phyloP scores from a whole-genome alignment of 2,113 vertebrate species.

The Gymnocephalus cernua region DNA sequence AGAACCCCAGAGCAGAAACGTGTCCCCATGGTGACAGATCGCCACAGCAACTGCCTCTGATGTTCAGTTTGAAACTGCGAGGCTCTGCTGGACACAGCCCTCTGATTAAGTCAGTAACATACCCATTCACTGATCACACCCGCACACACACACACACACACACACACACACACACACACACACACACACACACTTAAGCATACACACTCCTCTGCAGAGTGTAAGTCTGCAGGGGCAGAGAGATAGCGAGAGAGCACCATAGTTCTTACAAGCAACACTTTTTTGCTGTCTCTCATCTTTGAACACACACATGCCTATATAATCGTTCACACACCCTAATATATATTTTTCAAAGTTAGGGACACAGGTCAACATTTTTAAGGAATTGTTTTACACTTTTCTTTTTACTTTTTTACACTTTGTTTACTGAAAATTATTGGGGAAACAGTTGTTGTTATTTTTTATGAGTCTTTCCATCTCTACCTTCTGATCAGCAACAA shows the following conservation, averaged over 20 bases:
- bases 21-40: slow-evolving; percentile 71
- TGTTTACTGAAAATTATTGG: neutral
- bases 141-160: neutral
- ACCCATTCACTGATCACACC: slow-evolving; percentile 25
- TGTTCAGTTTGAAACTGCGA: slow-evolving; percentile 49
- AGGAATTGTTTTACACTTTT: neutral
- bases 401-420: neutral
- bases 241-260: neutral
- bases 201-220: neutral
- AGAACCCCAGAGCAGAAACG: slow-evolving; percentile 45
- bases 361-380: neutral
- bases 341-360: neutral
- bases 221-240: neutral
- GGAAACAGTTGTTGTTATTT: neutral
- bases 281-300: slow-evolving; percentile 9
- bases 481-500: neutral
- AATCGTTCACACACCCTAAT: neutral
- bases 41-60: slow-evolving; percentile 67
- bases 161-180: neutral
- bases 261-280: neutral
- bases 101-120: slow-evolving; percentile 63
- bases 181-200: neutral
- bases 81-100: slow-evolving; percentile 40
- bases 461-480: neutral
- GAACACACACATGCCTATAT: neutral